Conservation (phyloP, 2,888 invertebrate genomes). For the Galerucella calmariensis region DNA sequence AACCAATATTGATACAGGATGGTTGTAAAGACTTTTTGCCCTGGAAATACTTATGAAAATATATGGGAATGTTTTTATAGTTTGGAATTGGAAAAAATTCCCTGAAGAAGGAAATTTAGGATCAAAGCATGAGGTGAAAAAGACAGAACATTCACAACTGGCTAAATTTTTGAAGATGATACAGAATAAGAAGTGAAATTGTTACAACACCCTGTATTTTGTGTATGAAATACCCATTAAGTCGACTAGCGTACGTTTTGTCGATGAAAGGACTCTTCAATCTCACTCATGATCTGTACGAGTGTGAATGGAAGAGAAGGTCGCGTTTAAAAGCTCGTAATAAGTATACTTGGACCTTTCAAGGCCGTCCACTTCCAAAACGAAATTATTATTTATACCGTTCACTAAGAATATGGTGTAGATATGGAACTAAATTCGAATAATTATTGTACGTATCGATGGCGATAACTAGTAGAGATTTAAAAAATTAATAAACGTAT, state of each 20-base stretch:
- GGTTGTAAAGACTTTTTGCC: too few relatives aligned
- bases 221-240: not conserved
- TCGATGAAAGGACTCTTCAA: not conserved
- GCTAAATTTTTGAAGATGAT: too few relatives aligned
- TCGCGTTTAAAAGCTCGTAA: not conserved
- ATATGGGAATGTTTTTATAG: too few relatives aligned
- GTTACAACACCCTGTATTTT: not conserved
- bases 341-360: conserved; percentile 56
- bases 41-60: too few relatives aligned
- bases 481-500: too few relatives aligned
- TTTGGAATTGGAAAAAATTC: too few relatives aligned
- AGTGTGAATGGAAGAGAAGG: conserved; percentile 50
- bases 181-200: not conserved
- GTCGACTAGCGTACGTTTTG: not conserved
- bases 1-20: too few relatives aligned
- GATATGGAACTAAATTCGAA: conserved; percentile 45
- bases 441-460: too few relatives aligned
- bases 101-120: too few relatives aligned
- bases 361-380: conserved; percentile 61
- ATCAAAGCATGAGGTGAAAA: too few relatives aligned
- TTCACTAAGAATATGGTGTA: conserved; percentile 40
- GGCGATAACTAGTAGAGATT: not conserved
- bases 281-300: not conserved
- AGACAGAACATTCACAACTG: too few relatives aligned
- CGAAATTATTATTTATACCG: conserved; percentile 34